Conservation (phyloP, 2,888 invertebrate species). For the Zaprionus lineosus region DNA sequence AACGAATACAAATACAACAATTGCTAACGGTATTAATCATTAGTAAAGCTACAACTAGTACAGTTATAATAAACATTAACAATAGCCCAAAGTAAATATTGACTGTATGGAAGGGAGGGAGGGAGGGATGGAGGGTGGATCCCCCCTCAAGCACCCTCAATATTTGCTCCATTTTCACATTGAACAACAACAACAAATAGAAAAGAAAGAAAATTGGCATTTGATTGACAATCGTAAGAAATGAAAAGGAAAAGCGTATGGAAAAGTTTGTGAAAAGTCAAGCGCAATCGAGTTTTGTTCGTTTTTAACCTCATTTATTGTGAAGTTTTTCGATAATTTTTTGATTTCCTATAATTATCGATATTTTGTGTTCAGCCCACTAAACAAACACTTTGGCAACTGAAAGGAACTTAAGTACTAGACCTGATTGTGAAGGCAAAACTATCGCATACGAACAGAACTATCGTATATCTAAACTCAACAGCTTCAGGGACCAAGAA, state of each 20-base stretch:
- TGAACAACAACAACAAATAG: conserved; percentile 39
- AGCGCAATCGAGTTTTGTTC: too few relatives aligned
- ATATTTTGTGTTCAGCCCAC: conserved; percentile 47
- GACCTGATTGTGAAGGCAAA: conserved; percentile 41
- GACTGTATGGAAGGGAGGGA: too few relatives aligned
- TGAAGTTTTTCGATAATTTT: conserved; percentile 17
- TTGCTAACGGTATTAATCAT: conserved; percentile 39
- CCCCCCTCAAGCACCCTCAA: conserved; percentile 72
- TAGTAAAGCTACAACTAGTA: conserved; percentile 55
- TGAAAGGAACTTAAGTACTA: too few relatives aligned
- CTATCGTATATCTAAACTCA: conserved; percentile 73
- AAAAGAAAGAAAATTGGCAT: conserved; percentile 35
- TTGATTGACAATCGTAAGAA: conserved; percentile 13
- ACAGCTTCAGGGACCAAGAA: conserved; percentile 82
- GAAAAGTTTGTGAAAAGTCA: too few relatives aligned
- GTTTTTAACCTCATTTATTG: conserved; percentile 2
- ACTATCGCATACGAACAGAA: conserved; percentile 58
- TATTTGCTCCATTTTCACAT: conserved; percentile 83
- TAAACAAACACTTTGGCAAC: conserved; percentile 37
- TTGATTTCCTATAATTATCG: too few relatives aligned
- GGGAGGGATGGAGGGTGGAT: conserved; percentile 49
- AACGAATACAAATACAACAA: conserved; percentile 35
- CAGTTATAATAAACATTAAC: conserved; percentile 59
- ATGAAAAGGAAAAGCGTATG: background rate
- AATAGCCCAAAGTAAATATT: conserved; percentile 83